These are phyloP conservation scores for Atherinosoma microstoma DNA, from an alignment of 2,797 vertebrate genomes.

Conservation along the genomic window DNA sequence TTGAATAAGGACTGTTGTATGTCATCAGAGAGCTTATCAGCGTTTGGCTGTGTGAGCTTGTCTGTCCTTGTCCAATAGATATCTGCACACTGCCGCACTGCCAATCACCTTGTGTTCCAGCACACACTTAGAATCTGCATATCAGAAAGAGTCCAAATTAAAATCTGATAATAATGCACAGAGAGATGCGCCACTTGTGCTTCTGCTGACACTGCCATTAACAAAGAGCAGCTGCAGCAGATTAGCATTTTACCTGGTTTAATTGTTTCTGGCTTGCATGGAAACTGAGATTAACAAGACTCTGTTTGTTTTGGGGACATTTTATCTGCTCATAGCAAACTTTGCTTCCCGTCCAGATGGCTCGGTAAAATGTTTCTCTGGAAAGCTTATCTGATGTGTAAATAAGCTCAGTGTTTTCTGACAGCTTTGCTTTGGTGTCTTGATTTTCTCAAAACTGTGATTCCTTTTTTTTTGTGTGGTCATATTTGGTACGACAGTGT, in stretches of 20 bases:
- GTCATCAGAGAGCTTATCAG: slow-evolving; percentile 32
- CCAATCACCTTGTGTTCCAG: slow-evolving; percentile 17
- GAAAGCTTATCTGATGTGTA: slow-evolving; percentile 23
- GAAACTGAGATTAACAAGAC: slow-evolving; percentile 48
- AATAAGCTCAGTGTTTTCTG: slow-evolving; percentile 10
- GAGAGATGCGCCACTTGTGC: slow-evolving; percentile 25
- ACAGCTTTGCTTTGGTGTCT: slow-evolving; percentile 17
- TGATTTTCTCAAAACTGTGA: slow-evolving; percentile 1
- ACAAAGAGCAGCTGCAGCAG: slow-evolving; percentile 39
- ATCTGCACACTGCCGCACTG: slow-evolving; percentile 16
- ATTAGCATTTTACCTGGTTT: slow-evolving; percentile 58
- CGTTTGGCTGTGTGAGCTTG: slow-evolving; percentile 12
- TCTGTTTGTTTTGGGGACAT: slow-evolving; percentile 59
- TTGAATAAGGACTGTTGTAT: slow-evolving; percentile 29
- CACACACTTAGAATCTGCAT: slow-evolving; percentile 10
- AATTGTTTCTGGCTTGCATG: slow-evolving; percentile 44
- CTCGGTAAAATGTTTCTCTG: slow-evolving; percentile 23
- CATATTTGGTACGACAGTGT: neutral
- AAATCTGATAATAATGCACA: slow-evolving; percentile 14
- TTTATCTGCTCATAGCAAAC: slow-evolving; percentile 57
- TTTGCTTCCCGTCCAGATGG: slow-evolving; percentile 29
- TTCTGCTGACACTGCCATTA: slow-evolving; percentile 26
- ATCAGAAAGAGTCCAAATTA: slow-evolving; percentile 14
- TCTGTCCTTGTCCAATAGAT: slow-evolving; percentile 45
- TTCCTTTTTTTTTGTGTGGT: neutral